Conservation (phyloP, 2,797 vertebrate genomes). For the Sebastes matsubarae region DNA sequence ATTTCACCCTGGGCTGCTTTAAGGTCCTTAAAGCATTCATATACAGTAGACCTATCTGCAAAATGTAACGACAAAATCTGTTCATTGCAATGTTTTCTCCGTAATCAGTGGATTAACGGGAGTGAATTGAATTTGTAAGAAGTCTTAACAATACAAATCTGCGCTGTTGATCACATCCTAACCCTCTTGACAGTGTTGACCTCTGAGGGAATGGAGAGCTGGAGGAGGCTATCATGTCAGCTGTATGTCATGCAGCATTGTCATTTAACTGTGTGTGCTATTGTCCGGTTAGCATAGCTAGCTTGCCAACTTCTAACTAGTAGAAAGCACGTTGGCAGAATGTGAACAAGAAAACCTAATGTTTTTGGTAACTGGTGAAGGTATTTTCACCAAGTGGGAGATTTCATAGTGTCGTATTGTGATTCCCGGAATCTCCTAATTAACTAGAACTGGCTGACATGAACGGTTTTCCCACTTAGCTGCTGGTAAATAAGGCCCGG, state of each 20-base stretch:
- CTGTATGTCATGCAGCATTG: not conserved
- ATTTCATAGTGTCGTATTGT: not conserved
- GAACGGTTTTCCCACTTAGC: not conserved
- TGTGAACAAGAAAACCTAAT: not conserved
- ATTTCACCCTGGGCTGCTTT: not conserved
- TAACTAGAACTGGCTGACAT: not conserved
- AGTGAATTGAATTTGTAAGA: not conserved
- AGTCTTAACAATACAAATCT: too few species aligned
- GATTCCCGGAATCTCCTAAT: not conserved
- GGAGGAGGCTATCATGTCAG: not conserved
- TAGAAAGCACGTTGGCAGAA: not conserved
- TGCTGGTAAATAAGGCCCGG: not conserved
- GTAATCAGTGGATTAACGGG: not conserved
- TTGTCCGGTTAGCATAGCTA: not conserved
- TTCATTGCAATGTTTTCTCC: not conserved
- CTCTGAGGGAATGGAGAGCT: not conserved
- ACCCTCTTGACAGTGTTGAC: not conserved
- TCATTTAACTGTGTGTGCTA: not conserved
- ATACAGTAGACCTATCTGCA: not conserved
- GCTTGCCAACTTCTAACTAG: not conserved
- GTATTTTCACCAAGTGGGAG: not conserved
- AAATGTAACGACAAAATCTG: not conserved
- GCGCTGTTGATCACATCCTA: too few species aligned
- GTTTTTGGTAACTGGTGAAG: not conserved
- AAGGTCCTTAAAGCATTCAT: not conserved